Percentiles rank a stretch among this genome's conserved stretches.
phyloP scores from a whole-genome alignment of 1,140 invertebrate species.

The Oedothorax gibbosus region DNA sequence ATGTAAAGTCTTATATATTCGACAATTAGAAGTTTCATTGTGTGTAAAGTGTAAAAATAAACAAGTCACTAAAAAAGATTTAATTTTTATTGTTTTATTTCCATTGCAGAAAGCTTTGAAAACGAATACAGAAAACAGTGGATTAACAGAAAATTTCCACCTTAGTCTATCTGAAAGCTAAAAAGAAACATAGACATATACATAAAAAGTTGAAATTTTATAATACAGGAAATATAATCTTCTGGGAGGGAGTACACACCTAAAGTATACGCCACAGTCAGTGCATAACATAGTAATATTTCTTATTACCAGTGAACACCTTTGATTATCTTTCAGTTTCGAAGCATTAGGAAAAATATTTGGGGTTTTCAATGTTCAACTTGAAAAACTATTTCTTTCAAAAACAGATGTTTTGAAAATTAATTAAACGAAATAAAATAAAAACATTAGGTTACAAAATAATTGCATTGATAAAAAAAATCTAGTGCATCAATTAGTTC shows the following conservation, averaged over 20 bases:
- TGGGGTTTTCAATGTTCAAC: slow-evolving; percentile 48
- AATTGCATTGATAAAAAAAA: too few species aligned
- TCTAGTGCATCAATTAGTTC: too few species aligned
- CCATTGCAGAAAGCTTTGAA: slow-evolving; percentile 54
- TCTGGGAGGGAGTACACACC: slow-evolving; percentile 45
- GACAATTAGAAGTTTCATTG: neutral
- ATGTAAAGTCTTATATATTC: neutral
- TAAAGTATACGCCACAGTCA: slow-evolving; percentile 50
- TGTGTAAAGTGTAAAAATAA: neutral
- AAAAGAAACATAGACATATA: slow-evolving; percentile 44
- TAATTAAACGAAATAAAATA: too few species aligned
- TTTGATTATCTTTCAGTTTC: slow-evolving; percentile 56
- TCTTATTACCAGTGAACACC: slow-evolving; percentile 50
- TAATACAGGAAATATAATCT: slow-evolving; percentile 55
- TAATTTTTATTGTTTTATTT: slow-evolving; percentile 48
- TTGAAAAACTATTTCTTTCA: too few species aligned
- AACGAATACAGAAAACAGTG: slow-evolving; percentile 56
- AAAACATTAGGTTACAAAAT: too few species aligned
- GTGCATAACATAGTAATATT: slow-evolving; percentile 35
- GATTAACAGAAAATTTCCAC: slow-evolving; percentile 40
- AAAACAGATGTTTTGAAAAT: too few species aligned
- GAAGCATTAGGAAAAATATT: slow-evolving; percentile 47
- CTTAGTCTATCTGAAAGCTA: slow-evolving; percentile 45
- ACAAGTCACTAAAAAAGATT: neutral
- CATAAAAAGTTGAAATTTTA: slow-evolving; percentile 56